Percentiles rank a stretch among this genome's conserved stretches.
Conservation (phyloP, 2,113 vertebrate species). For the Garra rufa region DNA sequence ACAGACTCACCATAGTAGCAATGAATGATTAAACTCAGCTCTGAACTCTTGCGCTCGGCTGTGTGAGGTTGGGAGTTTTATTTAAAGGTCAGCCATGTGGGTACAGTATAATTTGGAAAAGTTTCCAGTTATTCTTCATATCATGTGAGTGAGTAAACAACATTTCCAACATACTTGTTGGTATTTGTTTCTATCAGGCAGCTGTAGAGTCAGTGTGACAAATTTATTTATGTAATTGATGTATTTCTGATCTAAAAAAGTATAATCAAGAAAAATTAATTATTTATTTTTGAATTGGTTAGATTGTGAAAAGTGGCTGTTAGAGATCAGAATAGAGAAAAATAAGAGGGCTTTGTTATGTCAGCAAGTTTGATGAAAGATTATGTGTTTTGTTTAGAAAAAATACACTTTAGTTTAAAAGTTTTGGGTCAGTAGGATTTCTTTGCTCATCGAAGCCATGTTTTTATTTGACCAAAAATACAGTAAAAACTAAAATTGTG, state of each 20-base stretch:
- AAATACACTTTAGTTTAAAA: background rate
- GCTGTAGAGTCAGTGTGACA: background rate
- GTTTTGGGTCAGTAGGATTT: background rate
- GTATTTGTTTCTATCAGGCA: background rate
- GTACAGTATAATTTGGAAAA: background rate
- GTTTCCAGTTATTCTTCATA: background rate
- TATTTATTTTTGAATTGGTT: background rate
- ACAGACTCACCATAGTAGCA: background rate
- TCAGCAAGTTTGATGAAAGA: background rate
- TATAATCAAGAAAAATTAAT: background rate
- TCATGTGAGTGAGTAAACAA: background rate
- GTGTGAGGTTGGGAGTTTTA: background rate
- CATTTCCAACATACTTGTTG: background rate
- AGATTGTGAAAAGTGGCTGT: background rate
- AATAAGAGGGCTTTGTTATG: background rate
- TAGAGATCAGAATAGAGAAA: background rate
- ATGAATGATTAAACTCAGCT: slow-evolving; percentile 4
- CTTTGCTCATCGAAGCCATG: background rate
- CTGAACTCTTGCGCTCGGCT: background rate
- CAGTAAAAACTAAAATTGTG: background rate
- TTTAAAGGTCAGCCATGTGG: background rate
- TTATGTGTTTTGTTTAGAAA: background rate
- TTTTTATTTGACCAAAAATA: background rate
- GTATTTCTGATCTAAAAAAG: background rate
- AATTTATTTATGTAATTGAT: background rate